Conservation (phyloP, 2,113 vertebrate species). For the Neogale vison region DNA sequence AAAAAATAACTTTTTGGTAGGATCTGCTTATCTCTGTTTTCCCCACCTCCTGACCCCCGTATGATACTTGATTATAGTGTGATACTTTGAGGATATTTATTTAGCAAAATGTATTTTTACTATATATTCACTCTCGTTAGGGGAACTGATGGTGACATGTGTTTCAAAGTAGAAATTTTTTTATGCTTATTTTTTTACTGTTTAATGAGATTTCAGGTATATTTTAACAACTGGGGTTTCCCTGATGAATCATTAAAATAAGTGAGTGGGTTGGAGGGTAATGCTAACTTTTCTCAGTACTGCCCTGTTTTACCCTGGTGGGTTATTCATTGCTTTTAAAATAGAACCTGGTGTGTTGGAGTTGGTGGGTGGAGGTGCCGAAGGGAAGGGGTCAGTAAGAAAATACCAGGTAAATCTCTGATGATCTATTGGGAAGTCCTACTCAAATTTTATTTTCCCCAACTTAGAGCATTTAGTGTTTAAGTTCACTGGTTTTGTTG, state of each 20-base stretch:
- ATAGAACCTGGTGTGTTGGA: slow-evolving; percentile 56
- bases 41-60: neutral
- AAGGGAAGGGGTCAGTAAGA: slow-evolving; percentile 56
- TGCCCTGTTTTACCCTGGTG: slow-evolving; percentile 66
- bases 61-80: neutral
- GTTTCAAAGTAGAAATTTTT: slow-evolving; percentile 74
- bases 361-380: slow-evolving; percentile 15
- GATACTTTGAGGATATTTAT: slow-evolving; percentile 31
- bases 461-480: accelerated
- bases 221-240: slow-evolving; percentile 84
- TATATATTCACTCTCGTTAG: neutral
- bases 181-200: slow-evolving; percentile 75
- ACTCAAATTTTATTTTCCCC: slow-evolving; percentile 9
- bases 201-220: slow-evolving; percentile 77
- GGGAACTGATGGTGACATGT: slow-evolving; percentile 32
- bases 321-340: slow-evolving; percentile 56
- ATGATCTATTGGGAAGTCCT: slow-evolving; percentile 64
- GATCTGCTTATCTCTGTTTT: neutral
- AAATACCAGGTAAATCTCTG: slow-evolving; percentile 61
- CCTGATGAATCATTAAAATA: slow-evolving; percentile 81
- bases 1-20: slow-evolving; percentile 21
- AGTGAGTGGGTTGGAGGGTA: slow-evolving; percentile 82
- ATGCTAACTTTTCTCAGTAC: slow-evolving; percentile 81
- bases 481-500: neutral
- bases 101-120: slow-evolving; percentile 38